These are phyloP conservation scores for Trisateles emortualis DNA, from an alignment of 2,888 invertebrate genomes.

Conservation along the genomic window DNA sequence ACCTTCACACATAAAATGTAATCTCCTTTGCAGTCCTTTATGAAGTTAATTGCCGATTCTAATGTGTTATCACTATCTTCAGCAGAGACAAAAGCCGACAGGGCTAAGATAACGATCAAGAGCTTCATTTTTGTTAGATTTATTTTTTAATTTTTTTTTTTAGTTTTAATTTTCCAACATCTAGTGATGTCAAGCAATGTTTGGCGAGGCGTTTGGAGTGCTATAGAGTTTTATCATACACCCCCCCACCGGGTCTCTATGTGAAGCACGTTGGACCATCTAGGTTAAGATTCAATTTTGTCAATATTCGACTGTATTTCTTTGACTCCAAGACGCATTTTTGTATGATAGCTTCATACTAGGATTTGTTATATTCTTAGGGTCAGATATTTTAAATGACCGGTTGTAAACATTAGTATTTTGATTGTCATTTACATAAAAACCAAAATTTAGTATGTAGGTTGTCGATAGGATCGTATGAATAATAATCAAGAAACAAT, in stretches of 20 bases:
- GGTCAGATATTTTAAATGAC: conserved; percentile 40
- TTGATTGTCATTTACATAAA: conserved; percentile 34
- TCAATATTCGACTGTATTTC: conserved; percentile 65
- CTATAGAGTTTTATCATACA: conserved; percentile 81
- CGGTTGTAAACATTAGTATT: conserved; percentile 35
- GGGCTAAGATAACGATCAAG: conserved; percentile 65
- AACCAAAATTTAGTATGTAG: conserved; percentile 21
- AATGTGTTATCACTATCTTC: conserved; percentile 85
- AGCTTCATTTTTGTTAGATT: conserved; percentile 71
- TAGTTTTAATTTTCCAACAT: conserved; percentile 70
- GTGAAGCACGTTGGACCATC: conserved; percentile 62
- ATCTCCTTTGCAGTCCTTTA: conserved; percentile 90
- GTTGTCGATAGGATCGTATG: conserved; percentile 4
- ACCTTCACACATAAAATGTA: conserved; percentile 92
- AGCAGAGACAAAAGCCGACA: conserved; percentile 74
- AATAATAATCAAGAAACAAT: conserved; percentile 8
- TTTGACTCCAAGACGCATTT: conserved; percentile 10
- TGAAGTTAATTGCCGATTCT: conserved; percentile 89
- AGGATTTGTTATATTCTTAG: conserved; percentile 45
- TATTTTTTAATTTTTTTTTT: conserved; percentile 45
- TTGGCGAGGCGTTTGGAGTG: conserved; percentile 67
- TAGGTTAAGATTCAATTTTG: conserved; percentile 72
- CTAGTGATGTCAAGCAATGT: conserved; percentile 79
- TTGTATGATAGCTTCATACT: conserved; percentile 17
- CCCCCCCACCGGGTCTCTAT: conserved; percentile 72